These are phyloP conservation scores for Calameuta idolon DNA, from an alignment of 2,888 invertebrate genomes.

Conservation along the genomic window DNA sequence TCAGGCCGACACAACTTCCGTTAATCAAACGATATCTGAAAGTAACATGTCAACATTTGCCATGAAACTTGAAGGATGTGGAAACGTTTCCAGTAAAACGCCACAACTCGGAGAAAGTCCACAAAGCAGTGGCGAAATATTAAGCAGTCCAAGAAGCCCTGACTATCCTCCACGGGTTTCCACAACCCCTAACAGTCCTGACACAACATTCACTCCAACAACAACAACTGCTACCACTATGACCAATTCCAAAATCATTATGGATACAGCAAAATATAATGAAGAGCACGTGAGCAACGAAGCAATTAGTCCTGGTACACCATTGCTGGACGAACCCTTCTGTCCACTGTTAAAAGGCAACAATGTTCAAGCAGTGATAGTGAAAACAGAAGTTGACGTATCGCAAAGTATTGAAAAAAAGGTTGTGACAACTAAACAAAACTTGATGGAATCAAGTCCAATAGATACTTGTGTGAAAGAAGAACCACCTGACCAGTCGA, in stretches of 20 bases:
- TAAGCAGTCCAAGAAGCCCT: conserved; percentile 61
- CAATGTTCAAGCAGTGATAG: background rate
- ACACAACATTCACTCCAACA: conserved; percentile 40
- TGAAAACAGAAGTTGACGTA: background rate
- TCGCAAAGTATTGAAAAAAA: background rate
- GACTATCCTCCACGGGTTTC: conserved; percentile 61
- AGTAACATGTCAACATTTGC: conserved; percentile 26
- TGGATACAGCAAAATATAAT: conserved; percentile 43
- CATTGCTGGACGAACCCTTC: conserved; percentile 31
- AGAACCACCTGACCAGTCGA: conserved; percentile 38
- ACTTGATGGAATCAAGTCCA: background rate
- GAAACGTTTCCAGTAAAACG: conserved; percentile 54
- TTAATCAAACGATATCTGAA: conserved; percentile 35
- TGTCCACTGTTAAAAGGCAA: conserved; percentile 1
- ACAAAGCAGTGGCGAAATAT: conserved; percentile 49
- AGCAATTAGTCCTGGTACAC: conserved; percentile 30
- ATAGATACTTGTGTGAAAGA: conserved; percentile 34
- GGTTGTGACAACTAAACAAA: background rate
- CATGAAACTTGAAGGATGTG: conserved; percentile 47
- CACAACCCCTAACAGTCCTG: conserved; percentile 49
- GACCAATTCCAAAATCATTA: conserved; percentile 12
- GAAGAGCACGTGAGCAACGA: conserved; percentile 19
- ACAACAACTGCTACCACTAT: conserved; percentile 19
- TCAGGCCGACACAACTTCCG: conserved; percentile 42
- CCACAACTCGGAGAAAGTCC: conserved; percentile 60